Conservation (phyloP, 2,797 vertebrate species). For the Tokudaia tokunoshimensis region DNA sequence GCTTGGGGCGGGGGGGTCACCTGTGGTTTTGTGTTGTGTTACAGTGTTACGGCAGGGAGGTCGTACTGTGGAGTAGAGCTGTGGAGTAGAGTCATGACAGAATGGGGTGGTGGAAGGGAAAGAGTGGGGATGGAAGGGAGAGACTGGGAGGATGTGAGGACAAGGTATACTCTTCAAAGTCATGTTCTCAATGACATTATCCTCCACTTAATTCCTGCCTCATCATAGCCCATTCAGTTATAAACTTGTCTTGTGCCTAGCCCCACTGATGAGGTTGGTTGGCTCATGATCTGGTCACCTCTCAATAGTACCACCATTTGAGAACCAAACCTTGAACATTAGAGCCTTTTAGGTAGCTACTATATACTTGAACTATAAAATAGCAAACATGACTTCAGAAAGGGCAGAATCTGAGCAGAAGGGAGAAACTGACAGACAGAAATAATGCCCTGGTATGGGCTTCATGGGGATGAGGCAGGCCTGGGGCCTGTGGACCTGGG, state of each 20-base stretch:
- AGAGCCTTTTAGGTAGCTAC: neutral
- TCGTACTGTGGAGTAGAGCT: too few species aligned
- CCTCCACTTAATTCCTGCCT: neutral
- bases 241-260: neutral
- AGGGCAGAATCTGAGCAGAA: neutral
- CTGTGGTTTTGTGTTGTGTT: neutral
- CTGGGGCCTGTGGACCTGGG: neutral
- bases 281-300: neutral
- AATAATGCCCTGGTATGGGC: neutral
- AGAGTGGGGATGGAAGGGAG: neutral
- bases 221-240: too few species aligned
- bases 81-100: neutral
- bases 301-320: neutral
- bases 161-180: neutral
- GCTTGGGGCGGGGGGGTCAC: too few species aligned
- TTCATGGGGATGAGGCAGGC: neutral
- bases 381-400: neutral
- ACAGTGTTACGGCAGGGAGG: too few species aligned
- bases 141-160: neutral
- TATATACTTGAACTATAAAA: neutral
- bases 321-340: too few species aligned
- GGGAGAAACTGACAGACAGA: neutral
- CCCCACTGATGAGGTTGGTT: neutral
- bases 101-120: neutral
- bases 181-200: neutral